A percentile compares a stretch with the other conserved stretches of the same genome.
These are phyloP conservation scores for Trachythela sp. DNA, from an alignment of 64 coral and sea anemone species.

Conservation along the genomic window DNA sequence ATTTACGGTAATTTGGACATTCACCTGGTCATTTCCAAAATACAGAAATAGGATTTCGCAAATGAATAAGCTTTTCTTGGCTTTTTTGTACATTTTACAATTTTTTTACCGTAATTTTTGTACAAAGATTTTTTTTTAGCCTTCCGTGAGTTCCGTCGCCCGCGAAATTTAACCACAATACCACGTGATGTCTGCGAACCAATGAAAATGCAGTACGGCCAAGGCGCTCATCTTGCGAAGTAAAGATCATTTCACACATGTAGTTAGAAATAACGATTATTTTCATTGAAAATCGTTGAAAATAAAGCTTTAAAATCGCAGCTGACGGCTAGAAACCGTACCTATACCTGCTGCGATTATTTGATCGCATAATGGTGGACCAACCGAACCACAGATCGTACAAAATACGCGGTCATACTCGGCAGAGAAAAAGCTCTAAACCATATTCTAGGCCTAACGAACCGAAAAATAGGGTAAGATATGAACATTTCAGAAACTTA, in stretches of 20 bases:
- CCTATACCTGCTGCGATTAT: not conserved
- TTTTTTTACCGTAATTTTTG: no score
- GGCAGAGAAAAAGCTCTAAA: not conserved
- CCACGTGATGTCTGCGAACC: not conserved
- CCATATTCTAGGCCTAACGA: not conserved
- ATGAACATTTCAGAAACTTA: not conserved
- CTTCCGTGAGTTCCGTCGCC: not conserved
- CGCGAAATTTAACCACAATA: not conserved
- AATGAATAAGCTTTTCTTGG: no score
- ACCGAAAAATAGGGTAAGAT: not conserved
- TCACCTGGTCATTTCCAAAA: no score
- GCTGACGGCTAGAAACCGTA: not conserved
- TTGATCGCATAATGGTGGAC: not conserved
- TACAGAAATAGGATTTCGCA: no score
- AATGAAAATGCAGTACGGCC: not conserved
- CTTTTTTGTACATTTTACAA: no score
- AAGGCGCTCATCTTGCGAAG: slow-evolving; percentile 25
- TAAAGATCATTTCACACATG: not conserved
- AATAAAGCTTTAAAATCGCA: not conserved
- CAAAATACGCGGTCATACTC: not conserved
- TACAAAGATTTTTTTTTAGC: no score
- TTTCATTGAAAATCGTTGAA: not conserved
- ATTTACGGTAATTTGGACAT: no score
- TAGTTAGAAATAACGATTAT: not conserved
- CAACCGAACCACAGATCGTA: not conserved